These are phyloP conservation scores for Carapus acus DNA, from an alignment of 2,797 vertebrate species.

Conservation along the genomic window DNA sequence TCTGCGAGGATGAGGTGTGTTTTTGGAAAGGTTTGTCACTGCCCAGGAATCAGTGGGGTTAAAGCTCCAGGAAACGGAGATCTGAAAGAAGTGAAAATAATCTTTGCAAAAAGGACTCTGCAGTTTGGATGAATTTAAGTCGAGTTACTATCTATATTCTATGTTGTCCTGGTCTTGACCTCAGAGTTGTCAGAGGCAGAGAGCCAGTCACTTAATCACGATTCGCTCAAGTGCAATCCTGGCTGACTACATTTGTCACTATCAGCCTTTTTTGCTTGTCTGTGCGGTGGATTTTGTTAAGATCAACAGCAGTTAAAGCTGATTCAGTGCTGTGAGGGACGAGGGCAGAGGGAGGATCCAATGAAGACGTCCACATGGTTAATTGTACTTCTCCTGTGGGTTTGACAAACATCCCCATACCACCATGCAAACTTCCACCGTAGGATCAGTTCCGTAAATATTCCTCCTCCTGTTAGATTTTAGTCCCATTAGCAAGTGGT, in stretches of 20 bases:
- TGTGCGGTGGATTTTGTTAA: conserved; percentile 2
- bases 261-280: neutral
- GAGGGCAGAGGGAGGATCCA: neutral
- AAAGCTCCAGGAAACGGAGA: conserved; percentile 26
- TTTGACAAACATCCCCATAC: conserved; percentile 25
- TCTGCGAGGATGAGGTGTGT: conserved; percentile 50
- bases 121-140: too few species aligned
- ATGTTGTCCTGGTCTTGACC: too few species aligned
- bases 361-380: neutral
- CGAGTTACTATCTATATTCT: too few species aligned
- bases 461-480: neutral
- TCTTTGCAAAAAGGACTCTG: too few species aligned
- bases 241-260: neutral
- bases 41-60: conserved; percentile 35
- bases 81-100: conserved; percentile 19
- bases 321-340: neutral
- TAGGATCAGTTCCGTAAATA: neutral
- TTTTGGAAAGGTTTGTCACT: conserved; percentile 39
- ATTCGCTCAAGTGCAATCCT: too few species aligned
- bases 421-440: neutral
- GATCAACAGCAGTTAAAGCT: too few species aligned
- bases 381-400: conserved; percentile 18
- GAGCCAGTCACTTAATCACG: too few species aligned
- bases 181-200: too few species aligned
- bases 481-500: neutral